A percentile compares a stretch with the other conserved stretches of the same genome.
These are phyloP conservation scores for Antheraea mylitta DNA, from an alignment of 1,140 invertebrate genomes.

Conservation along the genomic window DNA sequence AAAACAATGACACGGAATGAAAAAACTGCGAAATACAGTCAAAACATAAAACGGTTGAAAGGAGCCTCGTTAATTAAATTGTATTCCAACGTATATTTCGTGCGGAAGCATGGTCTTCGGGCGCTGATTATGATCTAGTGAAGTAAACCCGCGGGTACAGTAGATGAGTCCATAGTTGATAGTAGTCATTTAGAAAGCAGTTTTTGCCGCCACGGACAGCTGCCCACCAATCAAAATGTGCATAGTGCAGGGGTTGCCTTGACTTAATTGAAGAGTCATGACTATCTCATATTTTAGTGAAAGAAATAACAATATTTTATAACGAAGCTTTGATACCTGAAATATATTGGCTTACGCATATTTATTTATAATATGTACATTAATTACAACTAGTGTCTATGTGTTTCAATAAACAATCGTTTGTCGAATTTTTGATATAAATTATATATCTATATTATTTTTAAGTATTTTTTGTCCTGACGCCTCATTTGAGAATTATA, in stretches of 20 bases:
- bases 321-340: background rate
- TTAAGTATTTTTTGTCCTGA: too few relatives aligned
- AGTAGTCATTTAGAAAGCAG: conserved; percentile 67
- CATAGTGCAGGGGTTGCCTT: conserved; percentile 60
- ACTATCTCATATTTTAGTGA: conserved; percentile 18
- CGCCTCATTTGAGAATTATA: too few relatives aligned
- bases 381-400: too few relatives aligned
- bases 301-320: conserved; percentile 5
- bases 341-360: background rate
- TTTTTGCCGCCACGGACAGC: conserved; percentile 65
- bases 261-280: conserved; percentile 59
- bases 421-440: too few relatives aligned
- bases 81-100: conserved; percentile 42
- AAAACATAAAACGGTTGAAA: conserved; percentile 15
- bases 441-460: too few relatives aligned
- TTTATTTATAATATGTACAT: too few relatives aligned
- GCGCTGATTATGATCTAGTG: conserved; percentile 53
- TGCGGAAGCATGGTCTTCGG: conserved; percentile 51
- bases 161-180: conserved; percentile 46
- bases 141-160: conserved; percentile 43
- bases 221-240: conserved; percentile 67
- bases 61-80: conserved; percentile 30
- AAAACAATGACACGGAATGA: background rate
- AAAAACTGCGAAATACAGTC: background rate
- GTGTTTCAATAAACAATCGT: too few relatives aligned